Evolutionary conservation across 2,113 vertebrate species (phyloP).

Genomic region (Channa maculata): DNA sequence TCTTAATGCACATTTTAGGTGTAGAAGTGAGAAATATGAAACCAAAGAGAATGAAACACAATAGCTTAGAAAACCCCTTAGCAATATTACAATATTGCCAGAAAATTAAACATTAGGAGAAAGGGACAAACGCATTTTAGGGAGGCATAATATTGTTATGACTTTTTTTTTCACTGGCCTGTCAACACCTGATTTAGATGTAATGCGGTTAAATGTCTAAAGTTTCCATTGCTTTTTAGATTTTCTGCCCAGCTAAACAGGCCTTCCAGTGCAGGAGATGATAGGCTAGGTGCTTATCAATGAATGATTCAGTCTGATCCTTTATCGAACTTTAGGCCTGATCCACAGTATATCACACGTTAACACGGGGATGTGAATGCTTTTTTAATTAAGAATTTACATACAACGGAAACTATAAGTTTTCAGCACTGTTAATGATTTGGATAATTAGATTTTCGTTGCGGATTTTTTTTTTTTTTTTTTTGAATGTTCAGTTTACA

Average conservation of each 20-base stretch:
- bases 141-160: conserved; percentile 78
- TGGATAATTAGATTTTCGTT: not conserved
- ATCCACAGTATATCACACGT: conserved; percentile 2
- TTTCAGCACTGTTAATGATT: conserved; percentile 3
- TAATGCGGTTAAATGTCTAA: conserved; percentile 83
- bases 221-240: conserved; percentile 73
- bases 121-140: conserved; percentile 79
- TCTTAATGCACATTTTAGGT: conserved; percentile 87
- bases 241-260: conserved; percentile 50
- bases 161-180: conserved; percentile 58
- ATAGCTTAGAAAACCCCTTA: conserved; percentile 79
- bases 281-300: conserved; percentile 59
- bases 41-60: conserved; percentile 80
- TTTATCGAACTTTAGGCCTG: conserved; percentile 23
- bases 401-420: not conserved
- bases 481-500: conserved; percentile 9
- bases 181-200: conserved; percentile 82
- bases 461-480: conserved; percentile 1
- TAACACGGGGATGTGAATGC: conserved; percentile 12
- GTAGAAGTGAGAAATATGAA: conserved; percentile 86
- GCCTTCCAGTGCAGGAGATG: conserved; percentile 38
- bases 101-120: conserved; percentile 86
- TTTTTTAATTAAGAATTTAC: conserved; percentile 14
- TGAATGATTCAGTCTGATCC: conserved; percentile 59
- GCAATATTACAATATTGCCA: conserved; percentile 82